Evolutionary conservation across 2,888 invertebrate genomes (phyloP), one percentile per base, ranked within the genome.

Genomic region (Drosophila incognita): DNA sequence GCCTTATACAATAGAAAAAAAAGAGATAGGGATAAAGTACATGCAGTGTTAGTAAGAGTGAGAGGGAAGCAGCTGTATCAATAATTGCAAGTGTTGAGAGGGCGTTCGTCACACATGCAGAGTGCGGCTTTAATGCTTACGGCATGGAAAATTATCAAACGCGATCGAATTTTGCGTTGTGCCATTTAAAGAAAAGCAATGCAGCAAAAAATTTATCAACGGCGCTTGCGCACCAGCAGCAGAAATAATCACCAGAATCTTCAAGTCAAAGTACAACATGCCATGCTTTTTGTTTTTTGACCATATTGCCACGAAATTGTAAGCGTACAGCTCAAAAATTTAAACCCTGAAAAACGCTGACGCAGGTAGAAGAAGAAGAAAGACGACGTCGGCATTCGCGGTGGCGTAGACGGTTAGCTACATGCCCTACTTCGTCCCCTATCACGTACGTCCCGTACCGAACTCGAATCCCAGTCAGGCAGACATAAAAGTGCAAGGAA

Each of bases 291-390:
- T 59, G 11, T 58, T 62, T 72, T 57, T 46, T 63, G 10, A 49
- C 58, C 79, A 80, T 63, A 56, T 68, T 62, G 75, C 69, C 58
- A 71, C 66, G 66, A 80, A 80, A 74, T 81, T 68, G 49, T 67
- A 53, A 53, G 60, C 65, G 65, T 57, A 49, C 71, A 60, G 67
- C 67, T 58, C 48, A 65, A 65, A 60, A 67, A 59, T 68, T 60
- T 65, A 89, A 89, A 82, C 85, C 80, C 84, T 89, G 82, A 87
- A 81, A 78, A 58, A 60, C 57, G 85, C 89, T 89, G 85, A 86
- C 85, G 69, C 62, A 72, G 87, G 87, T 85, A 87, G 85, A 60
- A 63, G 60, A 42, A 38, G 75, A 62, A 63, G 60, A 42, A 29
- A 57, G 40, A 49, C 59, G 56, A 40, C 42, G 38, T 36, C 69